Conservation (phyloP, 2,113 vertebrate species). For the Sclerurus mexicanus region DNA sequence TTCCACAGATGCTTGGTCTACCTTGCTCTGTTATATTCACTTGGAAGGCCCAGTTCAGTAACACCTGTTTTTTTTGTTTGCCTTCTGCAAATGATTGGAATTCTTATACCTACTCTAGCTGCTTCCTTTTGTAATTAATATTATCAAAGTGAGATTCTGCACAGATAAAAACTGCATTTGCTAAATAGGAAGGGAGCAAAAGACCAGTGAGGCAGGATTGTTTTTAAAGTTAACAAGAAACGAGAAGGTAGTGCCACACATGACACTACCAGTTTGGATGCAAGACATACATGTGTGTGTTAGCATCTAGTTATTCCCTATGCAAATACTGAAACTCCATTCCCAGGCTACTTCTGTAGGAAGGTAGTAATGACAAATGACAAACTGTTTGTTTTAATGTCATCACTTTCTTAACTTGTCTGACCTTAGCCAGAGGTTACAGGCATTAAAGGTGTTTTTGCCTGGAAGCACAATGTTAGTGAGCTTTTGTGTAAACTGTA, state of each 20-base stretch:
- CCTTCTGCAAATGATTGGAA: neutral
- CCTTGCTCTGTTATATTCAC: neutral
- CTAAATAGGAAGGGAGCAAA: neutral
- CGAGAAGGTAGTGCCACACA: neutral
- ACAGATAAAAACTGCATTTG: neutral
- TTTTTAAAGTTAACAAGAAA: neutral
- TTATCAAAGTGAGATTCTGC: neutral
- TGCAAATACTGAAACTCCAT: neutral
- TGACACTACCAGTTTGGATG: neutral
- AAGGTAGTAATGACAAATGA: neutral
- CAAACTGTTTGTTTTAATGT: too few relatives aligned
- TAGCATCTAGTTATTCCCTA: neutral
- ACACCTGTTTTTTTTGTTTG: neutral
- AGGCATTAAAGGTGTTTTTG: neutral
- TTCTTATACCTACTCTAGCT: neutral
- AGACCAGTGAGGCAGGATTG: neutral
- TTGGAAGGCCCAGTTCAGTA: neutral
- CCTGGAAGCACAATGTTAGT: neutral
- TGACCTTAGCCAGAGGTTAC: neutral
- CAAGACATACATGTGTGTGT: rapidly evolving
- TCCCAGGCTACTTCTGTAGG: neutral
- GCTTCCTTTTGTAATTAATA: neutral
- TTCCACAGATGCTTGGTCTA: neutral
- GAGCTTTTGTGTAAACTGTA: neutral
- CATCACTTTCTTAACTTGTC: neutral